These are phyloP conservation scores for Chelonoidis abingdonii DNA, from an alignment of 2,113 vertebrate genomes.

Conservation along the genomic window DNA sequence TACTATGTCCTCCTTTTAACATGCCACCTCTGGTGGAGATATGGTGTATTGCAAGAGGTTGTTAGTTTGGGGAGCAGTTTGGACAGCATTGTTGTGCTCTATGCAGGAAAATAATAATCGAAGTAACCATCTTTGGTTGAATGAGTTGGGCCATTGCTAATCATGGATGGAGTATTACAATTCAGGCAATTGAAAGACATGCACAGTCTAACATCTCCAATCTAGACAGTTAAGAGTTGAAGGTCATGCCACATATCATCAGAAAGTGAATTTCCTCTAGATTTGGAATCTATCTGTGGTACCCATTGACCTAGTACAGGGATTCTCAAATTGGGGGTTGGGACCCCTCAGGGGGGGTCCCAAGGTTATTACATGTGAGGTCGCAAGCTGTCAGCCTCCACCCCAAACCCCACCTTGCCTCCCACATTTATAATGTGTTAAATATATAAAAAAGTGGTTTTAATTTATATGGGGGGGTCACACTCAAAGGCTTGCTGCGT, in stretches of 20 bases:
- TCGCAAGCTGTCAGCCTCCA: too few relatives aligned
- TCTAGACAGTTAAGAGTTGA: background rate
- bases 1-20: background rate
- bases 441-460: too few relatives aligned
- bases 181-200: background rate
- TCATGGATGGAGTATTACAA: background rate
- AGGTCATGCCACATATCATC: background rate
- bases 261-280: background rate
- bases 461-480: too few relatives aligned
- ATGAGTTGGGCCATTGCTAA: background rate
- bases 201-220: background rate
- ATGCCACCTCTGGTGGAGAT: background rate
- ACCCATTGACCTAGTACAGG: background rate
- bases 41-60: background rate
- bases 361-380: too few relatives aligned
- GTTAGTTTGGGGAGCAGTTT: background rate
- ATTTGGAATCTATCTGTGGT: background rate
- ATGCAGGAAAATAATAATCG: background rate
- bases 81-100: background rate
- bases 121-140: background rate
- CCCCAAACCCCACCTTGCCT: too few relatives aligned
- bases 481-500: too few relatives aligned
- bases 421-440: too few relatives aligned
- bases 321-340: too few relatives aligned
- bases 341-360: too few relatives aligned